These are phyloP conservation scores for Cosmia trapezina DNA, from an alignment of 2,888 invertebrate species.

Conservation along the genomic window DNA sequence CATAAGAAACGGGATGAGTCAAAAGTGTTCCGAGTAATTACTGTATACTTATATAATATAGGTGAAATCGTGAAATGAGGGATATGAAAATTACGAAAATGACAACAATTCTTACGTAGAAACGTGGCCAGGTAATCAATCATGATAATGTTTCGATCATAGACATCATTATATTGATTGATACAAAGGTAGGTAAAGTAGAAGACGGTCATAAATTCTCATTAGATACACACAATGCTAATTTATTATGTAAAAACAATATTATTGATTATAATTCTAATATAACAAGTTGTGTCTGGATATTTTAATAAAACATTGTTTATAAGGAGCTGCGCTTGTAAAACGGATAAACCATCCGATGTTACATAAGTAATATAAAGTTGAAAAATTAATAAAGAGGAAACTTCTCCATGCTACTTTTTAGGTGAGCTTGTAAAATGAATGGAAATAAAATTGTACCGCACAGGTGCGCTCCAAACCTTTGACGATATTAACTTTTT, in stretches of 20 bases:
- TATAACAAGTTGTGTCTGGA: slow-evolving; percentile 34
- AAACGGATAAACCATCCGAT: slow-evolving; percentile 85
- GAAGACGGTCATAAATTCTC: slow-evolving; percentile 54
- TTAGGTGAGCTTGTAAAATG: slow-evolving; percentile 90
- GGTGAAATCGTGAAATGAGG: slow-evolving; percentile 46
- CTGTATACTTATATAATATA: slow-evolving; percentile 47
- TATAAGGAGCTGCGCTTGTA: slow-evolving; percentile 65
- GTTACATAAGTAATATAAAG: slow-evolving; percentile 89
- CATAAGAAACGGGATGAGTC: slow-evolving; percentile 75
- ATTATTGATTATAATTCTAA: slow-evolving; percentile 51
- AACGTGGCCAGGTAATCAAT: slow-evolving; percentile 63
- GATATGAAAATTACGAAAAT: slow-evolving; percentile 53
- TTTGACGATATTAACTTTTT: slow-evolving; percentile 90
- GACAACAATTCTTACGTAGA: slow-evolving; percentile 55
- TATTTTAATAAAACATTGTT: slow-evolving; percentile 64
- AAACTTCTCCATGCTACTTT: slow-evolving; percentile 87
- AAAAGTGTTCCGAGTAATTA: slow-evolving; percentile 72
- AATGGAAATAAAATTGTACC: slow-evolving; percentile 90
- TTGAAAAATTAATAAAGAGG: slow-evolving; percentile 91
- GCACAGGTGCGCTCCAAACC: slow-evolving; percentile 89
- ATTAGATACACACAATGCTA: slow-evolving; percentile 58
- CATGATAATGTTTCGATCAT: slow-evolving; percentile 62
- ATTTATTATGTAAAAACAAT: slow-evolving; percentile 49
- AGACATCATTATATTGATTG: slow-evolving; percentile 60
- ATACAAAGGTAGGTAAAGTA: slow-evolving; percentile 50